Base-by-base conservation (phyloP, 2,113 vertebrate species). In the Picathartes gymnocephalus region DNA sequence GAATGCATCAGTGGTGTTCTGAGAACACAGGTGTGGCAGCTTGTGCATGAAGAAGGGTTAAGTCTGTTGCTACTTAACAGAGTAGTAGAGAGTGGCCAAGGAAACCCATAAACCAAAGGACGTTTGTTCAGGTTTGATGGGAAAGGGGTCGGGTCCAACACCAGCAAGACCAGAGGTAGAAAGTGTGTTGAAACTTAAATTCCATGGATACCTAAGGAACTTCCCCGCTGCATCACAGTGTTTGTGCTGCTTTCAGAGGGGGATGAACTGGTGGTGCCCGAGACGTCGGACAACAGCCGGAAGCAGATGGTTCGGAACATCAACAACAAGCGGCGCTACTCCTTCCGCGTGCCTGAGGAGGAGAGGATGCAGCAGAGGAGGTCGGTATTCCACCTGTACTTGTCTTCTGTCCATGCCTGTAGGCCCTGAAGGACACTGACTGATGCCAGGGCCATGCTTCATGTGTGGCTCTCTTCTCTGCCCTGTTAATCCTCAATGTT, bases 251-350 rank as follows among this genome's bases (percentile, higher is more conserved):
- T 96, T 97, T 48, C 97, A 99, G 99, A 99, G 97, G 99, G 99
- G 3, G 99, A 99, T 39, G 99, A 99, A 92, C 98, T 99, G 86
- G 99, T 99, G 35, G 99, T 99, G 87, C 99, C 99, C 7, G 99
- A 99, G 97, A 99, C 99, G 10, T 99, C 99, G 3, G 99, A 99
- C 97, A 99, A 99, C 96, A 99, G 99, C 97, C 98, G 99, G 96
- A 99, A 99, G 97, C 99, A 99, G 97, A 98, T 99, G 99, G 99
- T 99, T 79, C 98, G 99, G 87, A 99, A 98, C 97, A 98, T 99
- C 94, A 99, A 99, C 98, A 99, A 99, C 97, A 99, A 99, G 97
- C 98, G 99, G 40, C 99, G 99, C 78, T 99, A 99, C 87, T 99
- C 99, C 40, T 99, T 99, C 98, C 97, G 99, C 58, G 99, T 99